Evolutionary conservation across 2,797 vertebrate species (phyloP), one percentile per base, ranked within the genome.

Genomic region (Anas bernieri): DNA sequence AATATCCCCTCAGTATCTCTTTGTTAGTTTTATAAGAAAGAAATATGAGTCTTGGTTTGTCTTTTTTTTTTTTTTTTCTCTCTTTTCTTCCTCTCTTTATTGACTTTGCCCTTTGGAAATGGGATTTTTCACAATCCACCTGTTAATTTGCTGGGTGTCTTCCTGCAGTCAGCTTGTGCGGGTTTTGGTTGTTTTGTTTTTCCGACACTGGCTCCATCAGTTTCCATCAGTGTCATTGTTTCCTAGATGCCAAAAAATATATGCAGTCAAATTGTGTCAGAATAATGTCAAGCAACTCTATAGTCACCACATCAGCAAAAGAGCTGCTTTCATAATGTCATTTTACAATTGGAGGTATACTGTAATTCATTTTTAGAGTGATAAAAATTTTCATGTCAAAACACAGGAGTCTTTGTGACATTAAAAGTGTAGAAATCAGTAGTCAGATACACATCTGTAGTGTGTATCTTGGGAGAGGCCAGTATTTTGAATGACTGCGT

Each of bases 201-300:
- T 91, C 83, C 89, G 93, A 88, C 77, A 84, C 86, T 79, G 81
- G 59, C 45, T 83, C 78, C 56, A 94, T 97, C 92, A 77, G 45
- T 90, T 97, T 90, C 80, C 85, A 96, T 95, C 83, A 85, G 54
- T 37, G 33, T 95, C 54, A 50, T n/a, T 37, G 39, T 93, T 92
- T 83, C 30, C 61, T 81, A 69, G 33, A 88, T 93, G 93, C 94
- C 96, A 94, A 91, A 94, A 92, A 1, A 2, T 17, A 91, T 92
- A 93, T 74, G 68, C 70, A 90, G 74, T 89, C 83, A 95, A 92
- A 88, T 2, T 55, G 33, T 69, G 54, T 79, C 39, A 84, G 83
- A 92, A 78, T 48, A 81, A 92, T 31, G 31, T 84, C 66, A 68
- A 92, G 81, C 46, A 94, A 78, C 45, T 85, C 52, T 62, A 45